These are phyloP conservation scores for Nanorana parkeri DNA, from an alignment of 2,113 vertebrate species.

Conservation along the genomic window DNA sequence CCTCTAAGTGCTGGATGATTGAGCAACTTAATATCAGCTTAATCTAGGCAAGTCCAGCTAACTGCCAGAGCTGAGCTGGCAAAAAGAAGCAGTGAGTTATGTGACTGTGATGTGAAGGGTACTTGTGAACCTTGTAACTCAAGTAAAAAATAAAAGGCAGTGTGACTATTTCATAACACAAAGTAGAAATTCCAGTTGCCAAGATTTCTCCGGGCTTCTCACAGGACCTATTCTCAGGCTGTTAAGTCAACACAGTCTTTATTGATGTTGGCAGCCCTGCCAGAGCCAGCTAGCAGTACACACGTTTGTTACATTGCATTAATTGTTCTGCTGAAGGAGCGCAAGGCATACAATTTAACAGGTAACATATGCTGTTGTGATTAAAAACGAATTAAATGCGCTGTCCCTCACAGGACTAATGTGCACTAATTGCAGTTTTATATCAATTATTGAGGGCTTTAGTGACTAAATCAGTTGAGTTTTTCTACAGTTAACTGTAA, in stretches of 20 bases:
- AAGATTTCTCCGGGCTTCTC: conserved; percentile 24
- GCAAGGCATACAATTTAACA: conserved; percentile 23
- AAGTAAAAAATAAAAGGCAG: not conserved
- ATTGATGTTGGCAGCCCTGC: conserved; percentile 38
- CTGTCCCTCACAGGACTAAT: conserved; percentile 13
- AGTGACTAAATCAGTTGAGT: not conserved
- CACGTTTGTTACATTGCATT: conserved; percentile 43
- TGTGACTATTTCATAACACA: conserved; percentile 26
- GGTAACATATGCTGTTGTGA: conserved; percentile 33
- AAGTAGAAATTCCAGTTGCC: conserved; percentile 36
- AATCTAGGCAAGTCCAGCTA: conserved; percentile 27
- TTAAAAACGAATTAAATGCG: conserved; percentile 25
- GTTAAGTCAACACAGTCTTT: conserved; percentile 44
- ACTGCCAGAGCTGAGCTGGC: conserved; percentile 39
- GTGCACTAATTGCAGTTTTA: conserved; percentile 25
- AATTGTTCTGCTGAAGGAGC: conserved; percentile 25
- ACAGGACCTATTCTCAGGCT: conserved; percentile 40
- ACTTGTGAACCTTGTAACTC: conserved; percentile 21
- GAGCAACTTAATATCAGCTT: conserved; percentile 19
- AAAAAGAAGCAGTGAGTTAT: conserved; percentile 9
- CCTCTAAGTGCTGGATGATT: conserved; percentile 33
- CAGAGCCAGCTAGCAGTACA: conserved; percentile 20
- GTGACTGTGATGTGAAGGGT: conserved; percentile 1
- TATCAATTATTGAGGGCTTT: conserved; percentile 14
- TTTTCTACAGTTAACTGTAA: not conserved